Evolutionary conservation across 1,140 invertebrate genomes (phyloP).

Genomic region (Macrobrachium rosenbergii): DNA sequence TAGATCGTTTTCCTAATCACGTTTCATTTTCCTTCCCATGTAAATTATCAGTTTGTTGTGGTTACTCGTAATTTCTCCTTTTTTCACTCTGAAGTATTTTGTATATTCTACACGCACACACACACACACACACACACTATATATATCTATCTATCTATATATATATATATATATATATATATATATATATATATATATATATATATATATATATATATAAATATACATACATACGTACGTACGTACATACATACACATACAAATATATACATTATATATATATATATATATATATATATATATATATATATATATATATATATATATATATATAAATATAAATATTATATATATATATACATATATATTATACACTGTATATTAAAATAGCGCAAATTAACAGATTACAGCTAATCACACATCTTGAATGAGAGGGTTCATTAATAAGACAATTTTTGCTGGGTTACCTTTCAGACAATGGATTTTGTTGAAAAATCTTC

Average conservation of each 20-base stretch:
- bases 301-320: slow-evolving; percentile 21
- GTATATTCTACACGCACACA: neutral
- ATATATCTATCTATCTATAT: neutral
- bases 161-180: slow-evolving; percentile 30
- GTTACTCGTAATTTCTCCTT: too few species aligned
- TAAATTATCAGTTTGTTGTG: too few species aligned
- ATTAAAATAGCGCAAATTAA: too few species aligned
- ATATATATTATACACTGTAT: neutral
- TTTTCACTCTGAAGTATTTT: too few species aligned
- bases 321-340: slow-evolving; percentile 7
- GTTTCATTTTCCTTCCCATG: too few species aligned
- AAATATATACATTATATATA: neutral
- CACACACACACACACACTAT: slow-evolving; percentile 6
- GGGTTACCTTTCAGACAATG: too few species aligned
- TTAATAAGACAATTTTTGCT: too few species aligned
- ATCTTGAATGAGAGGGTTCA: too few species aligned
- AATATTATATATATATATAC: slow-evolving; percentile 2
- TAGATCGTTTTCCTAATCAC: too few species aligned
- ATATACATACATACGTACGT: slow-evolving; percentile 4
- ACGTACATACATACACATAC: neutral
- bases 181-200: slow-evolving; percentile 27
- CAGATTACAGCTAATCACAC: too few species aligned
- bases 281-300: slow-evolving; percentile 10
- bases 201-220: slow-evolving; percentile 30
- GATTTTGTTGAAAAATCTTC: too few species aligned